Base-by-base conservation (phyloP, 2,797 vertebrate genomes). In the Eulemur albifrons region DNA sequence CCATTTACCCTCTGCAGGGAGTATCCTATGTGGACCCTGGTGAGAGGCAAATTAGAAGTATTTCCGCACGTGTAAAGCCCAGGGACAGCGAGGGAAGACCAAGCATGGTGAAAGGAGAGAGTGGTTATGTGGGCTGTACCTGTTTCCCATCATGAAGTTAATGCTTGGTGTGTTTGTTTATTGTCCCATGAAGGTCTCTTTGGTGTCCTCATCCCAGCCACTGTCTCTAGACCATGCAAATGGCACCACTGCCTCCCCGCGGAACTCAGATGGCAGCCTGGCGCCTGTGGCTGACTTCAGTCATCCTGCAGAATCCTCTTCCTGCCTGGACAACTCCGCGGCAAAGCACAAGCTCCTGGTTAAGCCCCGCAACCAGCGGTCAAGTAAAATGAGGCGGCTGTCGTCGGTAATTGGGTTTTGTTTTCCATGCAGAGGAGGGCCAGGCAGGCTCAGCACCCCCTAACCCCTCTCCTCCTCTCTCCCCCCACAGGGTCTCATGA, bases 261-360 rank as follows among this genome's bases (percentile, higher is more conserved):
- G 52, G 72, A 98, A 97, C 90, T 88, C 97, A 25, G 98, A 98
- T 59, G 92, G 95, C 87, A 96, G 87, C 32, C 9, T 96, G 40
- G 98, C 97, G 0, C 97, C 98, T 2, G 81, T 97, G 79, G 98
- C 99, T 45, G 98, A 99, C 98, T 99, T 99, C 92, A 98, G 98
- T 94, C 95, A 97, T 88, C 99, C 99, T 65, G 98, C 99, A 61
- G 98, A 99, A 83, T 98, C 98, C 95, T 99, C 98, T 15, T 97
- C 99, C 92, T 99, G 99, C 97, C 98, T 99, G 97, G 99, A 99
- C 97, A 99, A 99, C 89, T 99, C 99, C 77, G 99, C 99, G 43
- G 99, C 99, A n/a, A 99, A 99, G 81, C 99, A 99, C 97, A 99
- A 99, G 83, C 99, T 99, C 98, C 98, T 99, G 72, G 96, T 99